phyloP scores from a whole-genome alignment of 2,797 vertebrate genomes.

The Xiphophorus birchmanni region DNA sequence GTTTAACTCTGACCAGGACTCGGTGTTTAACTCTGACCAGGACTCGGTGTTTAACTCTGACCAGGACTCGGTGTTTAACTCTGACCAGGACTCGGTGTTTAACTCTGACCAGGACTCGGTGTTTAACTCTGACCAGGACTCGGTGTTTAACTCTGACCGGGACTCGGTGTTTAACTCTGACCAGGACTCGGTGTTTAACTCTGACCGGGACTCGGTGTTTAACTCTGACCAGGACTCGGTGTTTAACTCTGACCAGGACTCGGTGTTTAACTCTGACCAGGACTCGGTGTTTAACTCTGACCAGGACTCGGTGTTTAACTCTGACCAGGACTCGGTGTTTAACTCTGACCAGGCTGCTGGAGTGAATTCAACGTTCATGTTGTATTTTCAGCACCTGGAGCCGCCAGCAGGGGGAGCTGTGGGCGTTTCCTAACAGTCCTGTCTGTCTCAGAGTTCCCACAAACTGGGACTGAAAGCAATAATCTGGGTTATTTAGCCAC shows the following conservation, averaged over 20 bases:
- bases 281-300: too few species aligned
- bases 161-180: too few species aligned
- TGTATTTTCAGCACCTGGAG: not conserved
- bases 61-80: too few species aligned
- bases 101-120: not conserved
- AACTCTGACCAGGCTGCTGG: not conserved
- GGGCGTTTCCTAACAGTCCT: not conserved
- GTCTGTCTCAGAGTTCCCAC: not conserved
- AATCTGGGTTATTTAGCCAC: not conserved
- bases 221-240: not conserved
- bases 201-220: too few species aligned
- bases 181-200: too few species aligned
- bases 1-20: not conserved
- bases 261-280: too few species aligned
- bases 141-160: too few species aligned
- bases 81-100: too few species aligned
- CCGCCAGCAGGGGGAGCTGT: conserved; percentile 53
- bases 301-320: too few species aligned
- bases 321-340: too few species aligned
- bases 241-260: not conserved
- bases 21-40: too few species aligned
- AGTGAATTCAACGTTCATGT: not conserved
- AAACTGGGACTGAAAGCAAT: not conserved
- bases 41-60: too few species aligned
- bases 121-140: not conserved